Evolutionary conservation across 2,888 invertebrate genomes (phyloP).

Genomic region (Pollenia angustigena): DNA sequence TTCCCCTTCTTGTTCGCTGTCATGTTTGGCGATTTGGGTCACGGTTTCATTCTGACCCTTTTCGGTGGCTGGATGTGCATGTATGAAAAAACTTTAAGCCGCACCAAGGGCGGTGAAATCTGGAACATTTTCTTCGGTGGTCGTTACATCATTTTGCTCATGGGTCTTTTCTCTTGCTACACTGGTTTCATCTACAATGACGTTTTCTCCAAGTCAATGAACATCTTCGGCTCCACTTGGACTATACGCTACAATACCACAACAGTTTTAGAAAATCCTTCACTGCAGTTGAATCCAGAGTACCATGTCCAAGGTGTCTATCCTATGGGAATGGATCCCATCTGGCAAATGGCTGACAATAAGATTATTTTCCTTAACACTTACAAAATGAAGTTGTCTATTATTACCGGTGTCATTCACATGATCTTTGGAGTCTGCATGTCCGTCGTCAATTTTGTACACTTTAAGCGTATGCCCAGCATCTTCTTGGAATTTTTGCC

Average conservation of each 20-base stretch:
- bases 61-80: conserved; percentile 94
- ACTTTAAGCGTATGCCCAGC: conserved; percentile 89
- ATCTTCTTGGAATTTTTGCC: conserved; percentile 95
- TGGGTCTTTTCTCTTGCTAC: conserved; percentile 99
- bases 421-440: conserved; percentile 97
- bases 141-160: conserved; percentile 97
- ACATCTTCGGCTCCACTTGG: conserved; percentile 97
- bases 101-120: conserved; percentile 92
- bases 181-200: conserved; percentile 99
- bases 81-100: conserved; percentile 90
- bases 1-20: conserved; percentile 98
- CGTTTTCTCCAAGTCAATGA: conserved; percentile 97
- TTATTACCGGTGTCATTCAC: conserved; percentile 96
- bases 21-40: conserved; percentile 98
- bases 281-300: conserved; percentile 88
- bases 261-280: conserved; percentile 84
- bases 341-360: conserved; percentile 93
- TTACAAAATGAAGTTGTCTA: conserved; percentile 98
- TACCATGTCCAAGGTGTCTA: conserved; percentile 85
- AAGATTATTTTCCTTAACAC: conserved; percentile 98
- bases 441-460: conserved; percentile 91
- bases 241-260: conserved; percentile 86
- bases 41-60: conserved; percentile 92
- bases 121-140: conserved; percentile 99
- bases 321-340: conserved; percentile 92